Base-by-base conservation (phyloP, 2,113 vertebrate species). In the Amblyopsis rosae region DNA sequence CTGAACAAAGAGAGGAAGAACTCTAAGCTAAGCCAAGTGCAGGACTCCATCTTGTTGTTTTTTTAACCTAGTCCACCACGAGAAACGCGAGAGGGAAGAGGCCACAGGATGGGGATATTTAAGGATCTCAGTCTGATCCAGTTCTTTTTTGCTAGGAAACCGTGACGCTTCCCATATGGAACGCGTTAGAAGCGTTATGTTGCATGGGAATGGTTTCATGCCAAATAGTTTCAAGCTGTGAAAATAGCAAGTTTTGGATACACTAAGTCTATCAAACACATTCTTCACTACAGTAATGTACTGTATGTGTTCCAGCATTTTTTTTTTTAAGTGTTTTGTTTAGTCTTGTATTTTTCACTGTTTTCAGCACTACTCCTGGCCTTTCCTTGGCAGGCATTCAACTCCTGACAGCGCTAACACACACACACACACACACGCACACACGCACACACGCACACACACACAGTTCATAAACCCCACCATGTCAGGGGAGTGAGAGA, bases 1-100 rank as follows among this genome's bases (percentile, higher is more conserved):
- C 75, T 19, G 49, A 90, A 91, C 89, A 91, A 92, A 90, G 88
- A 75, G 67, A 79, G 69, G 60, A 54, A 54, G 13, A 71, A 80
- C 35, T 41, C 35, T 6, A 82, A 68, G 35, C 75, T 68, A 64
- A 82, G 79, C 75, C 72, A 75, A 84, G 75, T 83, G 73, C 70
- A 79, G 69, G 49, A 72, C 65, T 69, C 47, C 71, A 67, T 81
- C 63, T 80, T 75, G 35, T 57, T 75, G 17, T 61, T 67, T 69
- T 69, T 75, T 75, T 56, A 69, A 79, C 59, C 19, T 58, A 63
- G 75, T 76, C 75, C 72, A 69, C 65, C 51, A 69, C 61, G 76
- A 75, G 84, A 82, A 77, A 79, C 59, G 4, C 75, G 73, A 73
- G 61, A 75, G 67, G 58, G 59, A 71, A 51, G 73, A 77, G 81